Evolutionary conservation across 1,140 invertebrate species (phyloP), one percentile per base, ranked within the genome.

Genomic region (Drosophila rufa): DNA sequence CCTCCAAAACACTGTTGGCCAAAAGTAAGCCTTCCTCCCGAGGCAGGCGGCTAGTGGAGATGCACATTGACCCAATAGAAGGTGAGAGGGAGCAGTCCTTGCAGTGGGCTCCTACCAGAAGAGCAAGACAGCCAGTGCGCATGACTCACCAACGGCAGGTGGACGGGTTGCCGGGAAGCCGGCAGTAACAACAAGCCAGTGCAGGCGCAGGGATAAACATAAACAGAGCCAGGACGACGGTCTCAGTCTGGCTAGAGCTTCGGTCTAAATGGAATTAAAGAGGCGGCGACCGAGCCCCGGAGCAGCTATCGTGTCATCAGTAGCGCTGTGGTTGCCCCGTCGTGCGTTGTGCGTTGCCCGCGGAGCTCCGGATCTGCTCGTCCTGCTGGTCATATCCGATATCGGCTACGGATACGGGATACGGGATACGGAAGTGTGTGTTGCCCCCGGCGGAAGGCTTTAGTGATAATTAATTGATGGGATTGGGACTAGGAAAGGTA

Each of bases 161-260:
- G 68, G 50, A 48, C 70, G 19, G 53, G 45, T 50, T 78, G 64
- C 84, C 82, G 67, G 43, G 85, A 84, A 75, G 86, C 85, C 85
- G 85, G 89, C 84, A 90, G 73, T 75, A 90, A 80, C 36, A 80
- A 68, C 47, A 75, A 48, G 64, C 59, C 75, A 61, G 68, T 78
- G 75, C 75, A 78, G 75, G 75, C 85, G 70, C 81, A 89, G 66
- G 75, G 55, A 90, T 89, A 89, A 89, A 89, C 75, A 90, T 89
- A 89, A 90, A 89, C 85, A 90, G 80, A 87, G 82, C 66, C 74
- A 83, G 53, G 53, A 69, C 80, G 76, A 60, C 60, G 73, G 74
- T 30, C 47, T 19, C 50, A 78, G 75, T 78, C 74, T 53, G 48
- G 25, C 70, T 64, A 59, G 65, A 70, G 58, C 57, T 47, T 27